phyloP scores from a whole-genome alignment of 1,140 invertebrate species.

The Phymastichus coffea region DNA sequence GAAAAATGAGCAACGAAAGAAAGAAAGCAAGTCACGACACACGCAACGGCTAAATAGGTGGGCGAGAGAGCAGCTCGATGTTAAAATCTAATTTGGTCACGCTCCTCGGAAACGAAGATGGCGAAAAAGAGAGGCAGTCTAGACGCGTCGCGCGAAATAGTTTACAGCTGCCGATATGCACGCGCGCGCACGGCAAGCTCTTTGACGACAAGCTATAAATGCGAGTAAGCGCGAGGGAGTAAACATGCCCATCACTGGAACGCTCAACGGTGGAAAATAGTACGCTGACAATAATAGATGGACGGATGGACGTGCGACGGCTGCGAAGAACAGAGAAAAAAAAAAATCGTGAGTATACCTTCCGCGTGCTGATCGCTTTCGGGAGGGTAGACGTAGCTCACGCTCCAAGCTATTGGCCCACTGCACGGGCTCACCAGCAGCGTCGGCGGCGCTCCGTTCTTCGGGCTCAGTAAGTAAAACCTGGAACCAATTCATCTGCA shows the following conservation, averaged over 20 bases:
- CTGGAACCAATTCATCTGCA: slow-evolving; percentile 53
- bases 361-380: slow-evolving; percentile 46
- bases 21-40: too few relatives aligned
- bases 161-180: slow-evolving; percentile 28
- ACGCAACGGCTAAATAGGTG: too few relatives aligned
- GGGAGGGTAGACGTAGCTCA: slow-evolving; percentile 52
- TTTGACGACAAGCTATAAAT: slow-evolving; percentile 31
- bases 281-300: neutral
- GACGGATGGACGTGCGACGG: neutral
- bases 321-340: neutral
- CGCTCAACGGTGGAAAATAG: neutral
- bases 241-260: neutral
- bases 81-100: slow-evolving; percentile 29
- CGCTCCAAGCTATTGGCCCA: slow-evolving; percentile 52
- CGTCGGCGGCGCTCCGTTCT: slow-evolving; percentile 48
- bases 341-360: slow-evolving; percentile 29
- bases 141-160: slow-evolving; percentile 28
- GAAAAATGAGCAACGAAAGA: too few relatives aligned
- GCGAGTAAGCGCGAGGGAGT: neutral
- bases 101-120: slow-evolving; percentile 23
- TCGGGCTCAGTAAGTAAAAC: slow-evolving; percentile 53
- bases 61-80: too few relatives aligned
- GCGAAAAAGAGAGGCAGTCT: slow-evolving; percentile 16
- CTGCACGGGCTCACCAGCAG: slow-evolving; percentile 52
- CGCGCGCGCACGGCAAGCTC: too few relatives aligned